Conservation (phyloP, 2,888 invertebrate species). For the Hylaea fasciaria region DNA sequence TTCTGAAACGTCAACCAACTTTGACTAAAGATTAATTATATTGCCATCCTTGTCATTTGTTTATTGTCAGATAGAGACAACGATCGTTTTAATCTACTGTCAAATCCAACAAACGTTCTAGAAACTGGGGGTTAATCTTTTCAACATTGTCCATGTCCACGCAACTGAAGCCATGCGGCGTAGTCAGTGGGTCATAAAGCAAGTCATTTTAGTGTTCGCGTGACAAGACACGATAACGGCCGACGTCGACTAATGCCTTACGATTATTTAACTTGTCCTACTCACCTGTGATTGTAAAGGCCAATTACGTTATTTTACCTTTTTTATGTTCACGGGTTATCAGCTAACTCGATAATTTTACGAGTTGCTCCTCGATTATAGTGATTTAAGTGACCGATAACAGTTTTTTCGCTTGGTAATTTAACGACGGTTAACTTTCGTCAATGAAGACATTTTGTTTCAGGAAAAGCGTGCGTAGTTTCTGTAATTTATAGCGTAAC, state of each 20-base stretch:
- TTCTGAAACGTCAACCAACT: no score
- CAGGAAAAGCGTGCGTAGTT: not conserved
- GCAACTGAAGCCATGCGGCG: no score
- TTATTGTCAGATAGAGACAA: no score
- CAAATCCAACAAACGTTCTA: no score
- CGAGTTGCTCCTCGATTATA: constrained; percentile 21
- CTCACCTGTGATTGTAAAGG: constrained; percentile 31
- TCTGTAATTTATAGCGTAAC: not conserved
- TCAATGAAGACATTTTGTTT: constrained; percentile 1
- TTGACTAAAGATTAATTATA: no score
- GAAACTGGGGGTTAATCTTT: no score
- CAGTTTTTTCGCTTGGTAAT: constrained; percentile 1
- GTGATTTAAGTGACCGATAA: constrained; percentile 18
- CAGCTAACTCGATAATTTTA: constrained; percentile 14
- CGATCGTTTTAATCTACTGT: no score
- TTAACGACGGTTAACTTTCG: constrained; percentile 5
- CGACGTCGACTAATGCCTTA: constrained; percentile 27
- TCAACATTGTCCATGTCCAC: not conserved
- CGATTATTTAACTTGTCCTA: constrained; percentile 35
- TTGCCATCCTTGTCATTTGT: no score
- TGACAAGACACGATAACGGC: constrained; percentile 28
- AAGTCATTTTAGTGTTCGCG: constrained; percentile 16
- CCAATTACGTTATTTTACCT: constrained; percentile 22
- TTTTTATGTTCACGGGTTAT: constrained; percentile 20
- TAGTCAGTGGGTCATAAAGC: no score